Percentiles rank a stretch among this genome's conserved stretches.
These are phyloP conservation scores for Vicugna pacos DNA, from an alignment of 2,113 vertebrate genomes.

Conservation along the genomic window DNA sequence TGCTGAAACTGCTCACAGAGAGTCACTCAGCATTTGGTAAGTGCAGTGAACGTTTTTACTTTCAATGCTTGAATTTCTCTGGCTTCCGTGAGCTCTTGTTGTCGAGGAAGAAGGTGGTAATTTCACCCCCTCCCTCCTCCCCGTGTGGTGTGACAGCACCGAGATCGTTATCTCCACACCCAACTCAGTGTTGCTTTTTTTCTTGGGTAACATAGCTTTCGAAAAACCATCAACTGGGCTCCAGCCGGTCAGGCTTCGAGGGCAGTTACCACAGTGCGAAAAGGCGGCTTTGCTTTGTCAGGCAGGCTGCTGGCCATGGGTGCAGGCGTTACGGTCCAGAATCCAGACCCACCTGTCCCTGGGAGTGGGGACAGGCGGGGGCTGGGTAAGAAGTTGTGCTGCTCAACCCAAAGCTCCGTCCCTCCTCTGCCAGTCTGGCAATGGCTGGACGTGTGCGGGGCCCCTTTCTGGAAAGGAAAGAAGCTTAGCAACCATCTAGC, in stretches of 20 bases:
- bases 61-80: constrained; percentile 38
- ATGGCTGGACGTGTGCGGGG: background rate
- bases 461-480: background rate
- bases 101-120: constrained; percentile 39
- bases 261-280: background rate
- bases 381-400: background rate
- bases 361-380: background rate
- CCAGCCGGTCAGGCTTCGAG: background rate
- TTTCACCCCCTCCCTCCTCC: background rate
- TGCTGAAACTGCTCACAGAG: constrained; percentile 45
- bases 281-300: background rate
- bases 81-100: constrained; percentile 60
- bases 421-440: background rate
- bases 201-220: constrained; percentile 54
- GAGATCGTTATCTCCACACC: constrained; percentile 56
- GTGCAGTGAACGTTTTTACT: constrained; percentile 30
- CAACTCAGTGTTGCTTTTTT: constrained; percentile 24
- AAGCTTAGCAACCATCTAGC: background rate
- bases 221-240: background rate
- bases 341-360: background rate
- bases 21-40: constrained; percentile 63
- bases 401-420: background rate
- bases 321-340: background rate
- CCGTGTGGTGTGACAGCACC: background rate
- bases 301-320: background rate